Evolutionary conservation across 2,888 invertebrate species (phyloP).

Genomic region (Nomada flava): DNA sequence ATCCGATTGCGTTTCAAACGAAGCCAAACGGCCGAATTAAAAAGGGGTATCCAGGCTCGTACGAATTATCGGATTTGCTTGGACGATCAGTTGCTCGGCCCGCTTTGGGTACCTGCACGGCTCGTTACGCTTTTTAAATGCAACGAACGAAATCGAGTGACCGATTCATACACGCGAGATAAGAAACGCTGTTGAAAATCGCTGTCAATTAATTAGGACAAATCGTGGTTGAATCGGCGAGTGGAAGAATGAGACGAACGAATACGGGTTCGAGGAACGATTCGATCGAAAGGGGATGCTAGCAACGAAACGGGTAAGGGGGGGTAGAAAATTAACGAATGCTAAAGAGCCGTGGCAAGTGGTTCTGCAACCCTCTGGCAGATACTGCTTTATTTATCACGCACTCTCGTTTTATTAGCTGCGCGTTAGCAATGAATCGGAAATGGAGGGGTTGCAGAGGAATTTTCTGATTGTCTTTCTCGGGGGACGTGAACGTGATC

Average conservation of each 20-base stretch:
- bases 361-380: constrained; percentile 32
- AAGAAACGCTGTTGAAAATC: constrained; percentile 13
- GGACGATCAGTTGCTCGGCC: constrained; percentile 17
- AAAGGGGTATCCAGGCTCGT: constrained; percentile 24
- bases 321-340: constrained; percentile 69
- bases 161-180: background rate
- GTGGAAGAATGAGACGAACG: background rate
- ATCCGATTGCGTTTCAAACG: constrained; percentile 40
- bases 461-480: constrained; percentile 58
- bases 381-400: constrained; percentile 68
- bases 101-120: constrained; percentile 25
- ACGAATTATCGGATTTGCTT: constrained; percentile 45
- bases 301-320: constrained; percentile 59
- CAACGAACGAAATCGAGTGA: constrained; percentile 28
- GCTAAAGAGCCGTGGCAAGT: constrained; percentile 69
- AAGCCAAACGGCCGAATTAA: constrained; percentile 25
- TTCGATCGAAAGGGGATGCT: constrained; percentile 52
- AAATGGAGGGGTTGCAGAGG: constrained; percentile 35
- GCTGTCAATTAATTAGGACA: constrained; percentile 10
- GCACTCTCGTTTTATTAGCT: constrained; percentile 65
- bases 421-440: constrained; percentile 48
- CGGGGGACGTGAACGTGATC: constrained; percentile 16
- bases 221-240: background rate
- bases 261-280: constrained; percentile 51
- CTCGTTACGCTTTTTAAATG: constrained; percentile 59